Evolutionary conservation across 2,888 invertebrate species (phyloP).

Genomic region (Andrena bucephala): DNA sequence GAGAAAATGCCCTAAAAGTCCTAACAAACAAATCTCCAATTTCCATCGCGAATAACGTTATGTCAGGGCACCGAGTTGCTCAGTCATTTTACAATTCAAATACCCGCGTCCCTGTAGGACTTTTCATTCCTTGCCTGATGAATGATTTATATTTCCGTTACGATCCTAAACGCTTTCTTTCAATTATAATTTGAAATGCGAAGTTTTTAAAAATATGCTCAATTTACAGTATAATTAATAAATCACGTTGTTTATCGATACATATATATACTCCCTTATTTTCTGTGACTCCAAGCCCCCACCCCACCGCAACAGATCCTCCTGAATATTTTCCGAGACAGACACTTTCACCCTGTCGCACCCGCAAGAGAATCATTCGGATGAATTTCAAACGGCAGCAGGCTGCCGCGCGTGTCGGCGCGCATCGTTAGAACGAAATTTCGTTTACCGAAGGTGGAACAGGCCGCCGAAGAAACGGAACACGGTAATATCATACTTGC

Average conservation of each 20-base stretch:
- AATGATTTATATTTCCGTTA: slow-evolving; percentile 13
- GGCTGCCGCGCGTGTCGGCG: not conserved
- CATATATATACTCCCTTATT: not conserved
- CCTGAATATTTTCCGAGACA: not conserved
- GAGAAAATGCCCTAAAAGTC: not conserved
- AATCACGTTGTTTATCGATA: slow-evolving; percentile 34
- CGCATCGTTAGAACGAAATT: not conserved
- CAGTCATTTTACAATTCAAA: slow-evolving; percentile 47
- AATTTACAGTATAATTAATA: slow-evolving; percentile 40
- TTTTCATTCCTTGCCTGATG: not conserved
- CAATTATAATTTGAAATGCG: slow-evolving; percentile 18
- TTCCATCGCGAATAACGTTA: not conserved
- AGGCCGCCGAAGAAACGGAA: slow-evolving; percentile 9
- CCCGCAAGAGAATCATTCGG: not conserved
- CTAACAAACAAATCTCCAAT: slow-evolving; percentile 5
- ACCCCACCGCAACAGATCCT: not conserved
- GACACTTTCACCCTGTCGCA: not conserved
- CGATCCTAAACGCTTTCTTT: slow-evolving; percentile 15
- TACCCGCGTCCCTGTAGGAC: not conserved
- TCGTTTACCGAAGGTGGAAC: not conserved
- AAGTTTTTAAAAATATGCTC: slow-evolving; percentile 25
- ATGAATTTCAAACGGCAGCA: too few species aligned
- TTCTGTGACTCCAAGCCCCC: not conserved
- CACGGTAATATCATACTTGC: slow-evolving; percentile 19
- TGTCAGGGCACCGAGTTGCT: not conserved